Evolutionary conservation across 2,797 vertebrate species (phyloP).

Genomic region (Rhadinocentrus ornatus): DNA sequence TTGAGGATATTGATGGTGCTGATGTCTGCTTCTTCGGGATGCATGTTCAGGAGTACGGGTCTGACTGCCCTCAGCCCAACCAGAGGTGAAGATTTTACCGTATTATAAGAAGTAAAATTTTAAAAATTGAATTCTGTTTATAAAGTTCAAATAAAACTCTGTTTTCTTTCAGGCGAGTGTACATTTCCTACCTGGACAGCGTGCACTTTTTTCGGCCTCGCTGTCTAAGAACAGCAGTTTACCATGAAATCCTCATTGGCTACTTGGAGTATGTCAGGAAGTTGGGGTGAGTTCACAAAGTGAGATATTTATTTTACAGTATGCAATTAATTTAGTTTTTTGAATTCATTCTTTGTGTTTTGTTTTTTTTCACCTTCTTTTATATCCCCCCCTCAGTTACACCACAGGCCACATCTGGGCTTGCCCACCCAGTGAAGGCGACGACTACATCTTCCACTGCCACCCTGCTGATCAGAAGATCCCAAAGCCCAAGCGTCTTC

Average conservation of each 20-base stretch:
- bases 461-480: slow-evolving; percentile 98
- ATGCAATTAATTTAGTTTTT: neutral
- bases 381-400: slow-evolving; percentile 80
- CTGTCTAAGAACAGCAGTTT: slow-evolving; percentile 92
- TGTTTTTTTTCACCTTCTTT: neutral
- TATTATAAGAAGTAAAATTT: neutral
- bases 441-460: slow-evolving; percentile 99
- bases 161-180: slow-evolving; percentile 87
- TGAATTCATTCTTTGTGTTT: neutral
- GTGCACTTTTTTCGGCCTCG: slow-evolving; percentile 98
- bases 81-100: slow-evolving; percentile 85
- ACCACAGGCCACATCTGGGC: slow-evolving; percentile 98
- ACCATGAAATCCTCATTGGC: slow-evolving; percentile 96
- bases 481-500: slow-evolving; percentile 96
- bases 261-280: slow-evolving; percentile 97
- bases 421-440: slow-evolving; percentile 97
- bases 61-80: slow-evolving; percentile 96
- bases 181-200: slow-evolving; percentile 98
- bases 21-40: slow-evolving; percentile 99
- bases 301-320: neutral
- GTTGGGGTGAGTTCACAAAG: slow-evolving; percentile 86
- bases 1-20: slow-evolving; percentile 95
- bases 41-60: slow-evolving; percentile 98
- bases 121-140: neutral
- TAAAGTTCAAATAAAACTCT: neutral